Conservation (phyloP, 2,888 invertebrate species). For the Agrotis puta region DNA sequence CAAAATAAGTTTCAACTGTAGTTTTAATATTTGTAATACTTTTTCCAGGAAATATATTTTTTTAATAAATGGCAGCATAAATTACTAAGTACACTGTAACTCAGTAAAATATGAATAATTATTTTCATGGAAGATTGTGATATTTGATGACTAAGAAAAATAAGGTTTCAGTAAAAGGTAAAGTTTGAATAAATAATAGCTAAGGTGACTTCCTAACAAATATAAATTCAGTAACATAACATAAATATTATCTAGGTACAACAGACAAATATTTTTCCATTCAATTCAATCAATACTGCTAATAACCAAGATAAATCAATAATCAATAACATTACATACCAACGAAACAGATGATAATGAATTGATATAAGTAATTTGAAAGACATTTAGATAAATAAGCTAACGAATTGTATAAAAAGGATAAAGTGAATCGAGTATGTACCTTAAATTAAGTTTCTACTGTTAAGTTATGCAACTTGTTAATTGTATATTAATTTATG, state of each 20-base stretch:
- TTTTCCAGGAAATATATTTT: too few relatives aligned
- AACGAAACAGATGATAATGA: conserved; percentile 28
- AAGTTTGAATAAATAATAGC: conserved; percentile 8
- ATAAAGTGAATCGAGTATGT: conserved; percentile 13
- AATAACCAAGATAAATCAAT: conserved; percentile 34
- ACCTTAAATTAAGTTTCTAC: conserved; percentile 19
- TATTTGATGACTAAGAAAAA: background rate
- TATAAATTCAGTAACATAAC: background rate
- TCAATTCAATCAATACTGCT: conserved; percentile 30
- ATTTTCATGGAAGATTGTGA: background rate
- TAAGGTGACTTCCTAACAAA: conserved; percentile 4
- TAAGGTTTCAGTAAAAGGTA: background rate
- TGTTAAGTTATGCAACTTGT: conserved; percentile 2
- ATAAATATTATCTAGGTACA: conserved; percentile 26
- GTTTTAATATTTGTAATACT: too few relatives aligned
- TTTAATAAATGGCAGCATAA: too few relatives aligned
- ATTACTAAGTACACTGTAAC: background rate
- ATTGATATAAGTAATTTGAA: conserved; percentile 35
- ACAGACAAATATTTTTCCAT: conserved; percentile 9
- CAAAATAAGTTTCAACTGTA: too few relatives aligned
- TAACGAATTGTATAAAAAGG: conserved; percentile 26
- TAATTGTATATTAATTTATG: conserved; percentile 22
- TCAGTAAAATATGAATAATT: background rate
- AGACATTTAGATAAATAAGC: conserved; percentile 43
- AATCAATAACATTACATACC: conserved; percentile 39